These are phyloP conservation scores for Scomber scombrus DNA, from an alignment of 2,113 vertebrate genomes.

Conservation along the genomic window DNA sequence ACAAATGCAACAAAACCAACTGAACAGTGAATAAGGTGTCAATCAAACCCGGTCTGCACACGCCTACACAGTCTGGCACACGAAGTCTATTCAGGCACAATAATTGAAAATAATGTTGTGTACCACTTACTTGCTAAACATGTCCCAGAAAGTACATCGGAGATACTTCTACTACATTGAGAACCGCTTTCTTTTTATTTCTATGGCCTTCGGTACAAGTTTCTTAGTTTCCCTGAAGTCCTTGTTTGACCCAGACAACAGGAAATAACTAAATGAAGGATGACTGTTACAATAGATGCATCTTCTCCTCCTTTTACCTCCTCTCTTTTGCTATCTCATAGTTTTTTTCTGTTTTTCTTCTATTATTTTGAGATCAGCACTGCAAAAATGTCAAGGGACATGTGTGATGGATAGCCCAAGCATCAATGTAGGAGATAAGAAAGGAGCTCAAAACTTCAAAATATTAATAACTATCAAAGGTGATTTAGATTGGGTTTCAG, in stretches of 20 bases:
- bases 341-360: not conserved
- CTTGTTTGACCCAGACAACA: not conserved
- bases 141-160: not conserved
- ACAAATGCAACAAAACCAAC: too few relatives aligned
- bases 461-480: not conserved
- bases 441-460: not conserved
- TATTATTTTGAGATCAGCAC: not conserved
- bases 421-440: not conserved
- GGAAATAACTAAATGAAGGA: not conserved
- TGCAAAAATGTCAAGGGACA: too few relatives aligned
- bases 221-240: not conserved
- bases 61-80: too few relatives aligned
- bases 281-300: not conserved
- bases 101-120: too few relatives aligned
- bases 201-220: not conserved
- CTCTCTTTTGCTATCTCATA: not conserved
- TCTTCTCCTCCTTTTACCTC: not conserved
- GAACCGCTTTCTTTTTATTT: not conserved
- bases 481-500: slow-evolving; percentile 11
- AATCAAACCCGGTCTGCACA: too few relatives aligned
- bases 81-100: too few relatives aligned
- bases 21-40: too few relatives aligned
- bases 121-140: not conserved
- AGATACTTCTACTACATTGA: too few relatives aligned
- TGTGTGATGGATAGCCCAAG: not conserved